Percentiles rank a stretch among this genome's conserved stretches.
Conservation (phyloP, 1,140 invertebrate genomes). For the Drosophila ogumai region DNA sequence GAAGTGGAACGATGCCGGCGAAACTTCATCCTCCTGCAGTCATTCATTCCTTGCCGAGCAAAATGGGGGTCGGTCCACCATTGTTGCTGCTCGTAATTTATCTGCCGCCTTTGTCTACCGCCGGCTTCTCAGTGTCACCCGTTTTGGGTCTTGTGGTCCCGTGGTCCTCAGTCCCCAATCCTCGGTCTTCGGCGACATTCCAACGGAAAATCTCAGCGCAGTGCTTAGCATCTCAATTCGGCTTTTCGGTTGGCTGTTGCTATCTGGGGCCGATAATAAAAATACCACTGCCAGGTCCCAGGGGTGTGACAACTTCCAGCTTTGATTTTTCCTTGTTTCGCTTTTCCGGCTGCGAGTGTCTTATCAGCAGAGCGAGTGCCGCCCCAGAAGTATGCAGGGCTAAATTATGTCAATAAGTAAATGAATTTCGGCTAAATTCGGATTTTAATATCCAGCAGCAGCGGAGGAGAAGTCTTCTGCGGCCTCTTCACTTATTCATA, state of each 20-base stretch:
- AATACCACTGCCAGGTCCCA: slow-evolving; percentile 61
- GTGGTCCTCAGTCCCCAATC: background rate
- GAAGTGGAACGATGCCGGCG: slow-evolving; percentile 31
- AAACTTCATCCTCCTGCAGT: slow-evolving; percentile 67
- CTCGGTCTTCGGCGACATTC: slow-evolving; percentile 34
- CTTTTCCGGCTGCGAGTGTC: slow-evolving; percentile 3
- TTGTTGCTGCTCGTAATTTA: slow-evolving; percentile 70
- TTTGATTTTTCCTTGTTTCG: slow-evolving; percentile 59
- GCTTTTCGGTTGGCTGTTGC: slow-evolving; percentile 32
- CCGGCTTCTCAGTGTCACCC: slow-evolving; percentile 35
- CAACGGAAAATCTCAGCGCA: slow-evolving; percentile 51
- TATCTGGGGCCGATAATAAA: slow-evolving; percentile 67
- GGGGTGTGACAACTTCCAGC: slow-evolving; percentile 67
- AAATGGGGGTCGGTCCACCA: slow-evolving; percentile 32
- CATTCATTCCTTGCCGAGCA: slow-evolving; percentile 38
- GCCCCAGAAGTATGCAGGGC: slow-evolving; percentile 40
- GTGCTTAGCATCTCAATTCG: slow-evolving; percentile 76
- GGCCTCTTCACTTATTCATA: slow-evolving; percentile 55
- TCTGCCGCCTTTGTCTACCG: slow-evolving; percentile 63
- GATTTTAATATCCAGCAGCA: slow-evolving; percentile 50
- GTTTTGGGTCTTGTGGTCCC: slow-evolving; percentile 7
- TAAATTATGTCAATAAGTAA: slow-evolving; percentile 75
- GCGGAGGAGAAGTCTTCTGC: slow-evolving; percentile 14
- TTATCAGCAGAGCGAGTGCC: slow-evolving; percentile 49
- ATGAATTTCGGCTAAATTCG: slow-evolving; percentile 71